These are phyloP conservation scores for Piaya cayana DNA, from an alignment of 2,113 vertebrate species.

Conservation along the genomic window DNA sequence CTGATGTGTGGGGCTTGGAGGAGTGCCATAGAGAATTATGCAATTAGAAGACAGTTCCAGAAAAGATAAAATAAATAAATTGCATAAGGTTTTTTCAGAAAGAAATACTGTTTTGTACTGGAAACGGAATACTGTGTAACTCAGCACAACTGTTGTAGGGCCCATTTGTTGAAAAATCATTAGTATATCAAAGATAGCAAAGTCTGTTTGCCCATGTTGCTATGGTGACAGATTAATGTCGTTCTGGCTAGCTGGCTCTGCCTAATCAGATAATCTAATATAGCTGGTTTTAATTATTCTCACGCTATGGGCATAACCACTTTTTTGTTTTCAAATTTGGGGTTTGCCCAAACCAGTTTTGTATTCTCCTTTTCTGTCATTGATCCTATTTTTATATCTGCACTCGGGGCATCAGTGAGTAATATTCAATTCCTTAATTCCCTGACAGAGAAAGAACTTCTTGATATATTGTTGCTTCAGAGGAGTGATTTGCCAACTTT, in stretches of 20 bases:
- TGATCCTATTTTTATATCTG: background rate
- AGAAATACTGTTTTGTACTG: background rate
- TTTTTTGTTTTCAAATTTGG: background rate
- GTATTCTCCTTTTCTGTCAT: background rate
- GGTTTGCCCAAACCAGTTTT: background rate
- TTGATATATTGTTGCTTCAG: background rate
- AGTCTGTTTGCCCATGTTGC: slow-evolving; percentile 54
- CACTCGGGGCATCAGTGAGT: background rate
- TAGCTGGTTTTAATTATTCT: slow-evolving; percentile 54
- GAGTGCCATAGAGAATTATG: background rate
- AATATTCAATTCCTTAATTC: background rate
- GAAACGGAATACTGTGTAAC: background rate
- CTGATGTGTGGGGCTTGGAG: background rate
- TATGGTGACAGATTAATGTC: slow-evolving; percentile 63
- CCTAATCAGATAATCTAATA: slow-evolving; percentile 45
- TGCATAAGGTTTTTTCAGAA: background rate
- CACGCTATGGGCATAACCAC: slow-evolving; percentile 17
- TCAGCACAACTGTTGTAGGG: slow-evolving; percentile 14
- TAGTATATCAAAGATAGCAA: slow-evolving; percentile 44
- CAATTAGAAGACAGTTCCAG: background rate
- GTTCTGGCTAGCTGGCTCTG: slow-evolving; percentile 30
- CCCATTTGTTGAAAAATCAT: slow-evolving; percentile 40
- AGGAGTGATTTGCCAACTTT: background rate
- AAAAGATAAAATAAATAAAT: background rate
- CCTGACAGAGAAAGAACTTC: background rate